Percentiles rank a stretch among this genome's conserved stretches.
Evolutionary conservation across 1,140 invertebrate species (phyloP).

Genomic region (Periplaneta americana): DNA sequence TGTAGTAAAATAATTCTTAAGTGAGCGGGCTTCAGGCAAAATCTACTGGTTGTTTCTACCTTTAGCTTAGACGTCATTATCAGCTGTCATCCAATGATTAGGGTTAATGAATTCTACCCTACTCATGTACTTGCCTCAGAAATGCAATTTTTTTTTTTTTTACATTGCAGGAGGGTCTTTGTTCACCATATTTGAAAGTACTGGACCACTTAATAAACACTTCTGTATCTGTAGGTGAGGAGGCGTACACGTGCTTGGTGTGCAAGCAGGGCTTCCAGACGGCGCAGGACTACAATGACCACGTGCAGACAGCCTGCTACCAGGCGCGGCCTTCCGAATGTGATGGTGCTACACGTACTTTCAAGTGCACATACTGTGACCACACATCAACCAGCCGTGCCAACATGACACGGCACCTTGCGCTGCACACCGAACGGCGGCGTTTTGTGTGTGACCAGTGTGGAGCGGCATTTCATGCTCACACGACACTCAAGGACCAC

Average conservation of each 20-base stretch:
- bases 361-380: slow-evolving; percentile 12
- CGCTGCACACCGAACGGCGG: slow-evolving; percentile 9
- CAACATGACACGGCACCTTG: slow-evolving; percentile 12
- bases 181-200: too few relatives aligned
- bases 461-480: slow-evolving; percentile 12
- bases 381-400: background rate
- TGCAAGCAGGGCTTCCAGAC: background rate
- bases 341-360: background rate
- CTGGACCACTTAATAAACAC: too few relatives aligned
- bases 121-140: too few relatives aligned
- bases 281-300: background rate
- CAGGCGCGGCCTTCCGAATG: background rate
- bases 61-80: too few relatives aligned
- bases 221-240: too few relatives aligned
- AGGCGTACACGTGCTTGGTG: background rate
- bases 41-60: too few relatives aligned
- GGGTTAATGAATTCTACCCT: too few relatives aligned
- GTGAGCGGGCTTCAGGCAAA: too few relatives aligned
- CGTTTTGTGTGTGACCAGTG: slow-evolving; percentile 11
- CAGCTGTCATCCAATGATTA: too few relatives aligned
- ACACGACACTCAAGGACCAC: slow-evolving; percentile 11
- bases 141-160: too few relatives aligned
- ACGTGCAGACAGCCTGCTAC: background rate
- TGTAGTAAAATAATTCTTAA: too few relatives aligned
- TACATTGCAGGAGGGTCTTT: too few relatives aligned